phyloP scores from a whole-genome alignment of 2,797 vertebrate genomes.

The Sphenopsis melanotis region DNA sequence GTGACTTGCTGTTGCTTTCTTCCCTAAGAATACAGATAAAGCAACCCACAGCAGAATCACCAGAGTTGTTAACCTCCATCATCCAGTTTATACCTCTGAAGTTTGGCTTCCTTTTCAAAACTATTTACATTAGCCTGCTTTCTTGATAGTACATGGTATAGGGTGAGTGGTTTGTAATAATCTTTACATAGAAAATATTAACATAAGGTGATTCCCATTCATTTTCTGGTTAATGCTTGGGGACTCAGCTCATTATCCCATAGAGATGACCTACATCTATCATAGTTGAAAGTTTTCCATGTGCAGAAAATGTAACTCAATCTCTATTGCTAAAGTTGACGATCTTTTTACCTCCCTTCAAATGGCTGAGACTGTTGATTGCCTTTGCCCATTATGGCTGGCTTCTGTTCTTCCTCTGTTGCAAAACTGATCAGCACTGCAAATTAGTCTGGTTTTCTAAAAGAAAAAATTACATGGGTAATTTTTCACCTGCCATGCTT shows the following conservation, averaged over 20 bases:
- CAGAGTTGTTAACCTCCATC: neutral
- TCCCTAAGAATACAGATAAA: neutral
- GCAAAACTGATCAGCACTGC: neutral
- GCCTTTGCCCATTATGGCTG: neutral
- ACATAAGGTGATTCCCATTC: neutral
- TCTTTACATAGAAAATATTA: neutral
- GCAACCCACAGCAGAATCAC: neutral
- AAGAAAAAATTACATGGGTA: neutral
- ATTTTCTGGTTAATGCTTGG: neutral
- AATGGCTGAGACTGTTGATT: neutral
- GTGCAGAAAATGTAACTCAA: neutral
- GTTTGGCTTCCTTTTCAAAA: neutral
- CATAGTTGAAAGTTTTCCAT: neutral
- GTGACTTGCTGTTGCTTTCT: neutral
- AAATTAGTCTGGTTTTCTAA: neutral
- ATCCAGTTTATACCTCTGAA: neutral
- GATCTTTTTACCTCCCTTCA: neutral
- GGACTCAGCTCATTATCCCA: neutral
- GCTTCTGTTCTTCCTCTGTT: neutral
- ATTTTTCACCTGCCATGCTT: neutral
- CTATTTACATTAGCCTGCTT: neutral
- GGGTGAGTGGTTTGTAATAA: neutral
- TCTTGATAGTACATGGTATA: neutral
- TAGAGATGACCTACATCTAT: neutral
- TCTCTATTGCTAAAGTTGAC: neutral